Evolutionary conservation across 2,797 vertebrate genomes (phyloP).

Genomic region (Semotilus atromaculatus): DNA sequence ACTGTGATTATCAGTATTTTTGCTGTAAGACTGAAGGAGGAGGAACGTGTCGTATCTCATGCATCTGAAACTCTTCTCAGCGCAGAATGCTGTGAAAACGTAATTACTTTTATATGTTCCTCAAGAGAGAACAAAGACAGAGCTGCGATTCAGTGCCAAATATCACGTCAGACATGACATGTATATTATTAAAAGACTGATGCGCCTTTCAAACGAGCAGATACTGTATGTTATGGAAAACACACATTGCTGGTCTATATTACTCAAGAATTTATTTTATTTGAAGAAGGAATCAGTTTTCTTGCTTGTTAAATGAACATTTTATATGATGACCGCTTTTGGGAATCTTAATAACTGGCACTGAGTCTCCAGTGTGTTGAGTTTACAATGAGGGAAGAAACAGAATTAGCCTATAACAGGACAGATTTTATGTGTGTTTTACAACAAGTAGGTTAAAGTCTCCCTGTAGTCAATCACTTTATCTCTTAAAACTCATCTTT

Average conservation of each 20-base stretch:
- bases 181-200: neutral
- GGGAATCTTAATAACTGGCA: neutral
- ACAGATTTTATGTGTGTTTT: neutral
- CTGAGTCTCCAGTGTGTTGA: neutral
- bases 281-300: neutral
- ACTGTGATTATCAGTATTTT: slow-evolving; percentile 62
- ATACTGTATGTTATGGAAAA: neutral
- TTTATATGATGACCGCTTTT: neutral
- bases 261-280: neutral
- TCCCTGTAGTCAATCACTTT: too few relatives aligned
- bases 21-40: slow-evolving; percentile 51
- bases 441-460: neutral
- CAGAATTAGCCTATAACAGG: neutral
- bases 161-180: slow-evolving; percentile 60
- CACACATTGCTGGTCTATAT: neutral
- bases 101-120: slow-evolving; percentile 64
- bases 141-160: slow-evolving; percentile 52
- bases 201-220: neutral
- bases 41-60: slow-evolving; percentile 43
- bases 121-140: slow-evolving; percentile 40
- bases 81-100: slow-evolving; percentile 34
- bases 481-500: too few relatives aligned
- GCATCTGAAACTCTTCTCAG: slow-evolving; percentile 41
- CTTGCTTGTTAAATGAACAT: neutral
- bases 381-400: neutral